These are phyloP conservation scores for Zaprionus obscuricornis DNA, from an alignment of 2,888 invertebrate species.

Conservation along the genomic window DNA sequence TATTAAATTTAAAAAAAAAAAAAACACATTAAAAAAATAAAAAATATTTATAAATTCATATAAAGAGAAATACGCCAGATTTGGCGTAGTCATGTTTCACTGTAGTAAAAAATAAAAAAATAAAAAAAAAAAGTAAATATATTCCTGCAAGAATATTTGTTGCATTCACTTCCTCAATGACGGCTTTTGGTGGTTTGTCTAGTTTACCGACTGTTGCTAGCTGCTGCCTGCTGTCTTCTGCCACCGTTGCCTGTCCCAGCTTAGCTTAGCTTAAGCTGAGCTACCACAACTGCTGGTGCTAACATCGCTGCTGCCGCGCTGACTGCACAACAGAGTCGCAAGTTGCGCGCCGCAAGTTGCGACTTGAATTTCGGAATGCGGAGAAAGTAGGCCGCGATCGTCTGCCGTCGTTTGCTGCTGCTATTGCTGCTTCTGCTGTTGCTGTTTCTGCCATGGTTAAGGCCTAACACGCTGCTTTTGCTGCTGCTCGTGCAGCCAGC, in stretches of 20 bases:
- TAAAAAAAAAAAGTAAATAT: too few relatives aligned
- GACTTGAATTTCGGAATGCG: slow-evolving; percentile 81
- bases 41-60: too few relatives aligned
- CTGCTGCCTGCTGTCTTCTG: slow-evolving; percentile 9
- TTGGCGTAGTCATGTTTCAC: slow-evolving; percentile 3
- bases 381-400: slow-evolving; percentile 83
- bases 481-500: slow-evolving; percentile 13
- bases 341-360: slow-evolving; percentile 39
- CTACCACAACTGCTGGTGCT: slow-evolving; percentile 20
- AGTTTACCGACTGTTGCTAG: slow-evolving; percentile 41
- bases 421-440: slow-evolving; percentile 21
- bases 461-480: slow-evolving; percentile 5
- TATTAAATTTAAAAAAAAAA: background rate
- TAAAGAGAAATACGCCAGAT: too few relatives aligned
- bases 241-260: slow-evolving; percentile 18
- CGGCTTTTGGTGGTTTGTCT: slow-evolving; percentile 52
- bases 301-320: slow-evolving; percentile 46
- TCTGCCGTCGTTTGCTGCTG: slow-evolving; percentile 36
- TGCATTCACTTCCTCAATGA: slow-evolving; percentile 56
- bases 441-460: slow-evolving; percentile 16
- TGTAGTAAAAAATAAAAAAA: too few relatives aligned
- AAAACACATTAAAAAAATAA: background rate
- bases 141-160: slow-evolving; percentile 12
- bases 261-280: too few relatives aligned
- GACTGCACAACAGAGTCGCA: slow-evolving; percentile 63